These are phyloP conservation scores for Acanthococcus lagerstroemiae DNA, from an alignment of 2,888 invertebrate species.

Conservation along the genomic window DNA sequence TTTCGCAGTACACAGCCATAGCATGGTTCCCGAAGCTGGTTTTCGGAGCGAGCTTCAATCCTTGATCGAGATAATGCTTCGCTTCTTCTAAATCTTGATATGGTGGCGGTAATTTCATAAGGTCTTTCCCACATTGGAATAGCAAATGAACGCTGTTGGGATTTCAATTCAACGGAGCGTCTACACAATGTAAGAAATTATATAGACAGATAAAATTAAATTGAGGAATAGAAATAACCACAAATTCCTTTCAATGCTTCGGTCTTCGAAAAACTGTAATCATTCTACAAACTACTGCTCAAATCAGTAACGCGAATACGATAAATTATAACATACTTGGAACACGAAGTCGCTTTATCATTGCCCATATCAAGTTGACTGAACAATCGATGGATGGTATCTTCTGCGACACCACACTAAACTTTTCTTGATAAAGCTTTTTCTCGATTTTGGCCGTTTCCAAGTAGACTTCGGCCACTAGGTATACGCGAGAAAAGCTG, in stretches of 20 bases:
- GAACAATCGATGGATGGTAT: neutral
- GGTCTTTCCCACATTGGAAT: conserved; percentile 17
- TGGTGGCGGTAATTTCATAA: conserved; percentile 8
- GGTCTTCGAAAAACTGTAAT: too few species aligned
- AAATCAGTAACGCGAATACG: neutral
- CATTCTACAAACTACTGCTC: too few species aligned
- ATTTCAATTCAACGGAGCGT: neutral
- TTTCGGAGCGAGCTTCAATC: conserved; percentile 1
- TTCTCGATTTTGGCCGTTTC: neutral
- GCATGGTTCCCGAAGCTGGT: conserved; percentile 20
- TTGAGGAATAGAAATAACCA: neutral
- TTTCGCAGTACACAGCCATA: conserved; percentile 5
- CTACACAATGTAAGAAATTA: neutral
- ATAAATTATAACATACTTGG: conserved; percentile 2
- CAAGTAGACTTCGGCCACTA: conserved; percentile 14
- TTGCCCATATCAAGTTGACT: neutral
- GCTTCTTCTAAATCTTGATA: conserved; percentile 6
- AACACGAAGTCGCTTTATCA: neutral
- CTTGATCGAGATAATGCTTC: neutral
- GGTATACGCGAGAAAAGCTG: conserved; percentile 13
- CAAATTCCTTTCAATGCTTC: too few species aligned
- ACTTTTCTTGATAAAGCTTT: neutral
- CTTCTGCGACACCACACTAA: neutral
- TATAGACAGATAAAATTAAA: neutral
- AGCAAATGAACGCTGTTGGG: conserved; percentile 6